Evolutionary conservation across 1,140 invertebrate genomes (phyloP).

Genomic region (Apocrypta bakeri): DNA sequence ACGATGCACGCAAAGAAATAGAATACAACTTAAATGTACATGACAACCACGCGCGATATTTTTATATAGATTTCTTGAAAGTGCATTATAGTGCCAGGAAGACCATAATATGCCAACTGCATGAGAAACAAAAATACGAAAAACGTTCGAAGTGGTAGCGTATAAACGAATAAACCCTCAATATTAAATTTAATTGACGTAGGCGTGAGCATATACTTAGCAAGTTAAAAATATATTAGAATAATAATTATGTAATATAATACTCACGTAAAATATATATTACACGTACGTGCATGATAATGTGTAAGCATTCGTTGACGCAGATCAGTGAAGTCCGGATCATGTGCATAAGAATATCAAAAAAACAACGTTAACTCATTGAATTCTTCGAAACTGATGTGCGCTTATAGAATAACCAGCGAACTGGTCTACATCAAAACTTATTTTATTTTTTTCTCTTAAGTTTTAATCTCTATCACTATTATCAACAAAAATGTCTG

Average conservation of each 20-base stretch:
- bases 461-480: background rate
- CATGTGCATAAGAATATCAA: background rate
- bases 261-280: background rate
- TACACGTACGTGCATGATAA: background rate
- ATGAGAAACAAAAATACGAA: slow-evolving; percentile 46
- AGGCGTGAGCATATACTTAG: background rate
- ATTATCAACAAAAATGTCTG: slow-evolving; percentile 1
- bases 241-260: background rate
- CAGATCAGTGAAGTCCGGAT: background rate
- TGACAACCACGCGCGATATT: slow-evolving; percentile 69
- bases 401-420: background rate
- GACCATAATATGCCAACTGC: slow-evolving; percentile 64
- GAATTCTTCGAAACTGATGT: background rate
- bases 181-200: slow-evolving; percentile 27
- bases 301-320: background rate
- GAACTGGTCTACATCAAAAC: background rate
- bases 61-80: slow-evolving; percentile 74
- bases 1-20: slow-evolving; percentile 47
- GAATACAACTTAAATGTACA: slow-evolving; percentile 65
- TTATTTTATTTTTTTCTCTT: background rate
- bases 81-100: slow-evolving; percentile 72
- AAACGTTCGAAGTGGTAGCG: background rate
- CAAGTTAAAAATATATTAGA: slow-evolving; percentile 2
- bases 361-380: background rate
- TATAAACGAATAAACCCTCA: slow-evolving; percentile 24